Conservation (phyloP, 2,113 vertebrate species). For the Semicossyphus pulcher region DNA sequence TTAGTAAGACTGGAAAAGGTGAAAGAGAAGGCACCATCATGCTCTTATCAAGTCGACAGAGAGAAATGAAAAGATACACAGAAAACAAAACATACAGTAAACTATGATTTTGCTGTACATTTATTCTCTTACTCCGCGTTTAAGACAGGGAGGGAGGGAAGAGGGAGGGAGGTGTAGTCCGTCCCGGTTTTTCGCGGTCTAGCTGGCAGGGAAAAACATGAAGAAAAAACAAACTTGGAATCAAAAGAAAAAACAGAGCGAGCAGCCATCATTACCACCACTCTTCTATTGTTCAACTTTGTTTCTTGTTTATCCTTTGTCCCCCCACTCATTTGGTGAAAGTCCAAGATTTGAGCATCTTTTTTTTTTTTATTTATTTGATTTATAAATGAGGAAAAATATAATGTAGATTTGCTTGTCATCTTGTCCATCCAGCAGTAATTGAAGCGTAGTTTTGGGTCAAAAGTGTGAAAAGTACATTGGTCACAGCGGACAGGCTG, state of each 20-base stretch:
- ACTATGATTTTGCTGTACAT: constrained; percentile 91
- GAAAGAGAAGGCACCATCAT: constrained; percentile 97
- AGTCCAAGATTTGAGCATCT: constrained; percentile 85
- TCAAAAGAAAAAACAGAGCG: constrained; percentile 53
- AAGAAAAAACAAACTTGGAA: constrained; percentile 49
- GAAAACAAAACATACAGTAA: constrained; percentile 87
- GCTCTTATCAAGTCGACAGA: constrained; percentile 83
- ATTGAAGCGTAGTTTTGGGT: constrained; percentile 83
- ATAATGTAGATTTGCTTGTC: constrained; percentile 79
- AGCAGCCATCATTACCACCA: constrained; percentile 60
- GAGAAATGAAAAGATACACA: constrained; percentile 67
- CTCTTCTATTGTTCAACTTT: constrained; percentile 72
- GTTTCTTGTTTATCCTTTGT: constrained; percentile 59
- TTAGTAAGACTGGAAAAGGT: constrained; percentile 93
- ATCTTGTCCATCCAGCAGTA: constrained; percentile 80
- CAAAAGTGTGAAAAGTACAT: constrained; percentile 81
- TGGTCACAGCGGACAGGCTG: constrained; percentile 88
- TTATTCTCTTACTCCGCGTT: constrained; percentile 78
- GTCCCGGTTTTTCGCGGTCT: constrained; percentile 83
- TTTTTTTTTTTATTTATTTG: constrained; percentile 68
- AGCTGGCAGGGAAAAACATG: constrained; percentile 76
- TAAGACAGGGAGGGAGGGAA: constrained; percentile 55
- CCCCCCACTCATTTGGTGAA: constrained; percentile 73
- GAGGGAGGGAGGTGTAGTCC: constrained; percentile 67
- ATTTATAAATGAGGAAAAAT: constrained; percentile 83